Evolutionary conservation across 1,140 invertebrate genomes (phyloP).

Genomic region (Ruditapes philippinarum): DNA sequence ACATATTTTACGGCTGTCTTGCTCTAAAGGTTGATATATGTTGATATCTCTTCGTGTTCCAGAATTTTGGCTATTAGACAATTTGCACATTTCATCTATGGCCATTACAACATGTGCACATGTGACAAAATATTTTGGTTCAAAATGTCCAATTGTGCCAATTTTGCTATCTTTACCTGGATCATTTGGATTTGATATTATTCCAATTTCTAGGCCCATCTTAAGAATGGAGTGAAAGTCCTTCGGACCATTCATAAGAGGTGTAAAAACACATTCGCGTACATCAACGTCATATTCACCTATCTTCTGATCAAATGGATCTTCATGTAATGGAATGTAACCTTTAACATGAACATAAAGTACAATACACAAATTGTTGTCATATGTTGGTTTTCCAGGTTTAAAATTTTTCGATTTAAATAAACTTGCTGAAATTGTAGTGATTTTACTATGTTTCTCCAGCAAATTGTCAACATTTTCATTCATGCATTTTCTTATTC

Average conservation of each 20-base stretch:
- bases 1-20: neutral
- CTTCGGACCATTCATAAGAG: neutral
- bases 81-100: too few relatives aligned
- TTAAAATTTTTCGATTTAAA: neutral
- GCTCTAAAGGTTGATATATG: neutral
- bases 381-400: neutral
- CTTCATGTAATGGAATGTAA: neutral
- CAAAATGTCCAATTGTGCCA: too few relatives aligned
- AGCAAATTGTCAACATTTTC: neutral
- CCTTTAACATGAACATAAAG: conserved; percentile 4
- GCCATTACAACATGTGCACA: too few relatives aligned
- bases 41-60: too few relatives aligned
- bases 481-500: neutral
- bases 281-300: neutral
- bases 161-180: too few relatives aligned
- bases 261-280: neutral
- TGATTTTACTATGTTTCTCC: neutral
- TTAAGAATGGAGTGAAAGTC: neutral
- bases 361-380: neutral
- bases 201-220: neutral
- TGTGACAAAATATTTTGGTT: too few relatives aligned
- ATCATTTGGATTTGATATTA: too few relatives aligned
- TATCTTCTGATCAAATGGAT: neutral
- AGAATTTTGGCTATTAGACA: too few relatives aligned
- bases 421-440: neutral